Base-by-base conservation (phyloP, 2,888 invertebrate genomes). In the Nipponacmea schrenckii region DNA sequence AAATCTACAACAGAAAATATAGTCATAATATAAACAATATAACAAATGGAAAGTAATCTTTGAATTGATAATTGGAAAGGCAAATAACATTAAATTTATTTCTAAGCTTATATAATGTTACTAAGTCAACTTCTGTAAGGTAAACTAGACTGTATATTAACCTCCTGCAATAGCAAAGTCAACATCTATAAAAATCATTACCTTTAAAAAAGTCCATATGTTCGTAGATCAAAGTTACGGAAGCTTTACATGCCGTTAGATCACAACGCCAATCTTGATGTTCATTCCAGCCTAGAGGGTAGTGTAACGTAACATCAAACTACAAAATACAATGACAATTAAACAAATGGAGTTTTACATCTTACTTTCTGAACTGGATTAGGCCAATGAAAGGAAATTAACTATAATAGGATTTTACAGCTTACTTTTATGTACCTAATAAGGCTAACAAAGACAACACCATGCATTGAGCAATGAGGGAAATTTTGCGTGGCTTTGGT, bases 151-250 rank as follows among this genome's bases (percentile, higher is more conserved):
- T 48, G 50, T 17, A 48, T 48, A 48, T 48, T 17, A 48, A 48
- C 12, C 12, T 17, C 12, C 12, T n/a, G n/a, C n/a, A n/a, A n/a
- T 7, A 31, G 31, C 2, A 31, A 31, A 31, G 7, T 4, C 31
- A 31, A 31, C 7, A 4, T 7, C 7, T 4, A 31, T 4, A 31
- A 4, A 31, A 31, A 2, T 7, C 31, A 4, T 31, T 84, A 92
- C 92, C 92, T 90, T 95, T 94, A 88, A 98, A 96, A 90, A 98
- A 98, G 88, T 95, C 94, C 90, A 98, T 98, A 89, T 98, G 98
- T 77, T 94, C 94, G 88, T 96, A 98, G 73, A 98, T 95, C 71
- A 98, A 92, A 88, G 94, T 94, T 17, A 95, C 93, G 0, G 96
- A 95, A 1, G 96, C 96, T 90, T 98, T 98, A 88, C 97, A 96